These are phyloP conservation scores for Corapipo altera DNA, from an alignment of 2,113 vertebrate genomes.

Conservation along the genomic window DNA sequence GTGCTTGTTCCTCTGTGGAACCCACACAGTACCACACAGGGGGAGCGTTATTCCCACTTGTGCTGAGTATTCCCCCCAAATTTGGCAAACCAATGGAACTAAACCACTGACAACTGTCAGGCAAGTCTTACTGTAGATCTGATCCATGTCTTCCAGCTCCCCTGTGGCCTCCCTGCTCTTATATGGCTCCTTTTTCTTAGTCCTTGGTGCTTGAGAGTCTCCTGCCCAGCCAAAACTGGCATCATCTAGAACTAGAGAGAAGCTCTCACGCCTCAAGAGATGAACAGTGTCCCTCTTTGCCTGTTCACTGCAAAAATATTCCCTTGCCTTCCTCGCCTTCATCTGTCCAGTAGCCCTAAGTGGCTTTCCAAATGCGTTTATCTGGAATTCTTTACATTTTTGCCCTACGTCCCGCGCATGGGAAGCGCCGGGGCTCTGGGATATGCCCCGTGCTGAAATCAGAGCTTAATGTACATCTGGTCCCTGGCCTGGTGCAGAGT, in stretches of 20 bases:
- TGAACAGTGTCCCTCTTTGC: neutral
- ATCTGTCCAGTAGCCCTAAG: constrained; percentile 45
- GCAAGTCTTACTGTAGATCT: neutral
- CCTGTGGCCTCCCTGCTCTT: neutral
- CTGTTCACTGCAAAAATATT: neutral
- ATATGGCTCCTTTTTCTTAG: neutral
- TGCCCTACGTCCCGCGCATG: neutral
- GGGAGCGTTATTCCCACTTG: rapidly evolving
- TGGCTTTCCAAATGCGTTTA: constrained; percentile 67
- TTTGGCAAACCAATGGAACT: neutral
- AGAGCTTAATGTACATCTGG: neutral
- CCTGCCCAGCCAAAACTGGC: neutral
- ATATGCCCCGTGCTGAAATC: neutral
- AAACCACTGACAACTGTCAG: neutral
- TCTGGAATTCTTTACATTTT: constrained; percentile 74
- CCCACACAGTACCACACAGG: rapidly evolving
- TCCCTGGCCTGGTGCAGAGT: neutral
- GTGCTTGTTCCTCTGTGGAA: neutral
- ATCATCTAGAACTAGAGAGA: neutral
- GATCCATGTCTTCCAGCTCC: neutral
- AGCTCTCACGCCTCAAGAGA: neutral
- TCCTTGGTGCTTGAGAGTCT: neutral
- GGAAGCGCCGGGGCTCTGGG: neutral
- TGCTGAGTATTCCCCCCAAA: neutral
- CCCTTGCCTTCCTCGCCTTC: neutral